Conservation (phyloP, 2,797 vertebrate species). For the Dipus sagitta region DNA sequence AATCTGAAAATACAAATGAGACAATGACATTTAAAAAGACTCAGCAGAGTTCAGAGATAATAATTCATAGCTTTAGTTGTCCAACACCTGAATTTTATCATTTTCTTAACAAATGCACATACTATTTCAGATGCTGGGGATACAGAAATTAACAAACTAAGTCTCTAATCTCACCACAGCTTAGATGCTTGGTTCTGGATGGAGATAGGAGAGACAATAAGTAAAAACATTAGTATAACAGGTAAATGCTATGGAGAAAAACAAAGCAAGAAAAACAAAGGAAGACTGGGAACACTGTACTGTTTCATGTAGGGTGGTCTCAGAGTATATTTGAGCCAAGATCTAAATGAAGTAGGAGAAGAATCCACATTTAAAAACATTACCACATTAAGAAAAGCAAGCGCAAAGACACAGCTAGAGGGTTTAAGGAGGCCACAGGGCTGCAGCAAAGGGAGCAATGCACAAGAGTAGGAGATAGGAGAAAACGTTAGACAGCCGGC, state of each 20-base stretch:
- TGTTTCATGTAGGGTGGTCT: constrained; percentile 17
- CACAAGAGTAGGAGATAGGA: neutral
- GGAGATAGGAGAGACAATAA: neutral
- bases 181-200: neutral
- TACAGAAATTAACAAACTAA: constrained; percentile 8
- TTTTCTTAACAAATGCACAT: constrained; percentile 55
- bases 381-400: constrained; percentile 1
- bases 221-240: constrained; percentile 30
- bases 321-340: constrained; percentile 22
- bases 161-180: neutral
- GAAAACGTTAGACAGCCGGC: neutral
- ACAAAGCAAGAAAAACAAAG: neutral
- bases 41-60: constrained; percentile 41
- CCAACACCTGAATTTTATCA: constrained; percentile 26
- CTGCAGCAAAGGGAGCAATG: neutral
- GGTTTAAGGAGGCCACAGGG: neutral
- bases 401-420: neutral
- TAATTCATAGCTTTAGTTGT: constrained; percentile 38
- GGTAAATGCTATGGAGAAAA: constrained; percentile 36
- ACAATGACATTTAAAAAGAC: constrained; percentile 53
- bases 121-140: neutral
- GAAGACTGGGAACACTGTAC: neutral
- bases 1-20: constrained; percentile 91
- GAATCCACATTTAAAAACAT: neutral
- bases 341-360: neutral